Evolutionary conservation across 2,113 vertebrate genomes (phyloP).

Genomic region (Smithornis capensis): DNA sequence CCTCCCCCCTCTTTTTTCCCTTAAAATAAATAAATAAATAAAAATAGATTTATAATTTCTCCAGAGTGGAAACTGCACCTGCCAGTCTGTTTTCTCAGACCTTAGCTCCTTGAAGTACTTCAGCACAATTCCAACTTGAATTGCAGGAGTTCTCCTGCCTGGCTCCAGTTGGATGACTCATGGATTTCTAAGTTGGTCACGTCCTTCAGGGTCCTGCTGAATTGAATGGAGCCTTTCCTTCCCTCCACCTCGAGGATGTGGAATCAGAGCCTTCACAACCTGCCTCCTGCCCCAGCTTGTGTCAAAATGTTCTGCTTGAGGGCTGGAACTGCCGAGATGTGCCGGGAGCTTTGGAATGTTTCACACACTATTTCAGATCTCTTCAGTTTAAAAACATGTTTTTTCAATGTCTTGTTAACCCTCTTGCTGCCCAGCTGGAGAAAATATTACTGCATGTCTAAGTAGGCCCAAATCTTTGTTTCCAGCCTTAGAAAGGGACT

Average conservation of each 20-base stretch:
- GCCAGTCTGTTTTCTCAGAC: neutral
- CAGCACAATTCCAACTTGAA: neutral
- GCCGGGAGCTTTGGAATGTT: neutral
- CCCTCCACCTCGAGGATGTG: neutral
- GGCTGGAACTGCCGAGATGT: neutral
- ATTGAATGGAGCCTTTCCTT: neutral
- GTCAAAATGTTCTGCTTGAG: slow-evolving; percentile 39
- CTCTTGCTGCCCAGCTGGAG: neutral
- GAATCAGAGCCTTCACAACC: neutral
- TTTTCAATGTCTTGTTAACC: neutral
- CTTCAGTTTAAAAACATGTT: neutral
- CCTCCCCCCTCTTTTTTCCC: neutral
- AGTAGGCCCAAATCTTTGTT: neutral
- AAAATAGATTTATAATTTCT: neutral
- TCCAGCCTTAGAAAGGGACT: neutral
- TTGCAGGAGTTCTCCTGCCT: neutral
- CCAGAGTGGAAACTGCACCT: neutral
- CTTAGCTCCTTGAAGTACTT: neutral
- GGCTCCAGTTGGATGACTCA: neutral
- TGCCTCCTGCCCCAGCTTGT: neutral
- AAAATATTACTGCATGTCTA: neutral
- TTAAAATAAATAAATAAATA: neutral
- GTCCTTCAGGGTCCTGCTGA: neutral
- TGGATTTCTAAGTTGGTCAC: neutral
- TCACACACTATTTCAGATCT: neutral